Evolutionary conservation across 2,888 invertebrate genomes (phyloP).

Genomic region (Hyppa rectilinea): DNA sequence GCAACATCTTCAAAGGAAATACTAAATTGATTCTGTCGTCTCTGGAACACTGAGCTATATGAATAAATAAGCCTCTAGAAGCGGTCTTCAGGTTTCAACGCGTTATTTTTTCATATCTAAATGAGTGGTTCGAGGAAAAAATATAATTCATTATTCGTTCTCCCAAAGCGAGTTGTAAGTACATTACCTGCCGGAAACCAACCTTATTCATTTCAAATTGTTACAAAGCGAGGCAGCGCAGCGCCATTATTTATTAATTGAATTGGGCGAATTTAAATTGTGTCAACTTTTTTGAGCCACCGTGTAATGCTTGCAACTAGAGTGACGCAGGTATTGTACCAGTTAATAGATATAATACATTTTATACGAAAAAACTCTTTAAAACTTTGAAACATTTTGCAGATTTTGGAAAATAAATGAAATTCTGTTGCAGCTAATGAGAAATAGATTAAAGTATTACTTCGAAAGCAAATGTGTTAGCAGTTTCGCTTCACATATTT

Average conservation of each 20-base stretch:
- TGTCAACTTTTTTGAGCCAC: slow-evolving; percentile 33
- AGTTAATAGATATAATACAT: neutral
- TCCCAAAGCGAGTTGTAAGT: slow-evolving; percentile 69
- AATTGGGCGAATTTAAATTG: slow-evolving; percentile 50
- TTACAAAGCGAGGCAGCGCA: slow-evolving; percentile 24
- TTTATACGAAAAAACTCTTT: neutral
- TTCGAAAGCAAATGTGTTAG: slow-evolving; percentile 5
- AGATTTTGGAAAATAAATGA: neutral
- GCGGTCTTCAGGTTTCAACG: slow-evolving; percentile 55
- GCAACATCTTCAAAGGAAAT: slow-evolving; percentile 21
- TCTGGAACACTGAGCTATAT: slow-evolving; percentile 19
- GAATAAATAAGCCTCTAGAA: slow-evolving; percentile 56
- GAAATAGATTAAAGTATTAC: slow-evolving; percentile 1
- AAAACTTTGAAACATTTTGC: neutral
- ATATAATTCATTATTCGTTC: slow-evolving; percentile 76
- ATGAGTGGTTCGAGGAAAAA: slow-evolving; percentile 72
- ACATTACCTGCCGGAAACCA: slow-evolving; percentile 65
- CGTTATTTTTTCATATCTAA: slow-evolving; percentile 77
- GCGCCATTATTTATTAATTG: slow-evolving; percentile 62
- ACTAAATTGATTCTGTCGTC: slow-evolving; percentile 38
- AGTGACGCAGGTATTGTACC: neutral
- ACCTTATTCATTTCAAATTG: slow-evolving; percentile 62
- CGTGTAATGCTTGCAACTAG: neutral
- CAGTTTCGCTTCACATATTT: slow-evolving; percentile 9
- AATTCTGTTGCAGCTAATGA: neutral